Percentiles rank a stretch among this genome's conserved stretches.
phyloP scores from a whole-genome alignment of 2,888 invertebrate species.

The Parapristionchus giblindavisi region DNA sequence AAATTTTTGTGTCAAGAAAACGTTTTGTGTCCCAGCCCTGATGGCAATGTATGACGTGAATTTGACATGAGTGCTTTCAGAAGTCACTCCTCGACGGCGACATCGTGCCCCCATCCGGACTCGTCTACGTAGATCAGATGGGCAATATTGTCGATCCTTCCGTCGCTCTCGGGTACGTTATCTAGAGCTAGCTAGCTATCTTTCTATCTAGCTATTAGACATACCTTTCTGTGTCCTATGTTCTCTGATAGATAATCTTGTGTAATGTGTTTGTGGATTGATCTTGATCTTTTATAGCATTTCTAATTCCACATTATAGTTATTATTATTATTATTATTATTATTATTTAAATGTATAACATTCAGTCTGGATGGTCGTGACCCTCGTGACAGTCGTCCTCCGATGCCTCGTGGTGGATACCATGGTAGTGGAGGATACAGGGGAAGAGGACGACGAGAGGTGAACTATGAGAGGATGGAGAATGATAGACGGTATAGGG shows the following conservation, averaged over 20 bases:
- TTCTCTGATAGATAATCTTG: too few species aligned
- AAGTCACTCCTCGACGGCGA: constrained; percentile 29
- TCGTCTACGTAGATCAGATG: constrained; percentile 15
- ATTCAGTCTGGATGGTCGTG: constrained; percentile 28
- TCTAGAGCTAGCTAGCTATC: too few species aligned
- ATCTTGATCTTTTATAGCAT: too few species aligned
- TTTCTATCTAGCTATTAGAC: too few species aligned
- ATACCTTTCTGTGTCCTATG: too few species aligned
- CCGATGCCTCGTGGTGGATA: background rate
- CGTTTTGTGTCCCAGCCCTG: too few species aligned
- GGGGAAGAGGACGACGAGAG: constrained; percentile 16
- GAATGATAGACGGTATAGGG: constrained; percentile 9
- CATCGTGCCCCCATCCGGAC: background rate
- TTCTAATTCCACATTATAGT: too few species aligned
- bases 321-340: too few species aligned
- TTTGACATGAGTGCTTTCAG: constrained; percentile 4
- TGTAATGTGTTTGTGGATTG: too few species aligned
- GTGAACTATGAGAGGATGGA: constrained; percentile 23
- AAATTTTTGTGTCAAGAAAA: too few species aligned
- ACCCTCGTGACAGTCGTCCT: constrained; percentile 23
- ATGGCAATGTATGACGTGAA: background rate
- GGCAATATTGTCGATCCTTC: too few species aligned
- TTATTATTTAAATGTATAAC: background rate
- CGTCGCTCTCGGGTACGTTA: too few species aligned
- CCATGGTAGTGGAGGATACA: constrained; percentile 8